Evolutionary conservation across 2,113 vertebrate genomes (phyloP).

Genomic region (Tiliqua scincoides): DNA sequence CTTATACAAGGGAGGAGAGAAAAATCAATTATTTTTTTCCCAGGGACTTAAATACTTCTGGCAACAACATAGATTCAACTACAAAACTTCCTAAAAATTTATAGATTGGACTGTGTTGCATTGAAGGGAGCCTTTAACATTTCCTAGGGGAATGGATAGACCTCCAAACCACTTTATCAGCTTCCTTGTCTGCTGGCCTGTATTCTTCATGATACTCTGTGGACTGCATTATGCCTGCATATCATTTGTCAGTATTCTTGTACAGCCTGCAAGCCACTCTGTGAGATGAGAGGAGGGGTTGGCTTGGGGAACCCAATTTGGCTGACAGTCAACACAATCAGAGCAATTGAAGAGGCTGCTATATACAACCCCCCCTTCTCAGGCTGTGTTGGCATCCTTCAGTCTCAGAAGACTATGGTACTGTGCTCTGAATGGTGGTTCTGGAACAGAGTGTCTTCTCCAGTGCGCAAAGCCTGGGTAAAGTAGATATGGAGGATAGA

Average conservation of each 20-base stretch:
- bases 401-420: no score
- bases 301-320: conserved; percentile 42
- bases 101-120: conserved; percentile 30
- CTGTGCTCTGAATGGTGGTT: no score
- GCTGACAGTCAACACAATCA: conserved; percentile 73
- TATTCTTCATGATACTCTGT: conserved; percentile 54
- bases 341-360: conserved; percentile 75
- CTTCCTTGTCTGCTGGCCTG: conserved; percentile 46
- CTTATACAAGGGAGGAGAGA: conserved; percentile 35
- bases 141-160: conserved; percentile 50
- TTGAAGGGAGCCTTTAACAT: conserved; percentile 47
- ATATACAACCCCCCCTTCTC: no score
- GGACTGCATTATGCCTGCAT: conserved; percentile 49
- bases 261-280: conserved; percentile 57
- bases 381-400: no score
- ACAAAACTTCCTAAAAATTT: conserved; percentile 40
- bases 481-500: no score
- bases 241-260: conserved; percentile 38
- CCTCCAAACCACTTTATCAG: conserved; percentile 51
- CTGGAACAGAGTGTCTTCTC: no score
- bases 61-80: conserved; percentile 50
- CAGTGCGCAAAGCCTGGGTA: no score
- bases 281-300: conserved; percentile 18
- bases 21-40: conserved; percentile 49
- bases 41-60: conserved; percentile 55